Conservation (phyloP, 1,140 invertebrate species). For the Camponotus floridanus region DNA sequence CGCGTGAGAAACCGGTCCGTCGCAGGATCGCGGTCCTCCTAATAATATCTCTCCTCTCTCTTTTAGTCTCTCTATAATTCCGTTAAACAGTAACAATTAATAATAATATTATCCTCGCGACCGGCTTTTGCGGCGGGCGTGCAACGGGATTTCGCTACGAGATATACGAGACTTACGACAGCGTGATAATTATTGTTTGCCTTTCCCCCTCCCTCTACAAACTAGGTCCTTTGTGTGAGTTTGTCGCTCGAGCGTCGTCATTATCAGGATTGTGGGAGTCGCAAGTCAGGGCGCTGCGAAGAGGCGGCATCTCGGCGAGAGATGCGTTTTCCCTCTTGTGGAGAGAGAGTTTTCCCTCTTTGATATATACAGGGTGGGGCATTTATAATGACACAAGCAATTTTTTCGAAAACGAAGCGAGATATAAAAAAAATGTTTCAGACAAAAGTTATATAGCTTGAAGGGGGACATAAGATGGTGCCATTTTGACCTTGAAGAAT, state of each 20-base stretch:
- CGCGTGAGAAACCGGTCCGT: conserved; percentile 53
- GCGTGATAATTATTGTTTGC: conserved; percentile 72
- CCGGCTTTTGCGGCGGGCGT: conserved; percentile 64
- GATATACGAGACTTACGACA: conserved; percentile 71
- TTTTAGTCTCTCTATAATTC: conserved; percentile 40
- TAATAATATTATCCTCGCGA: conserved; percentile 35
- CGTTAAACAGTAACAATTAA: conserved; percentile 67
- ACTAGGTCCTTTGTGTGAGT: conserved; percentile 61
- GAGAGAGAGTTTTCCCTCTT: not conserved
- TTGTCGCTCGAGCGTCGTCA: conserved; percentile 54
- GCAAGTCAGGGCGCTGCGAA: conserved; percentile 26
- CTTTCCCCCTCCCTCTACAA: conserved; percentile 38
- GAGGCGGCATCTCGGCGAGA: not conserved
- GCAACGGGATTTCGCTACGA: conserved; percentile 65
- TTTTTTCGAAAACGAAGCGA: no score
- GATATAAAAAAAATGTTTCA: no score
- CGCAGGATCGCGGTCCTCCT: conserved; percentile 5
- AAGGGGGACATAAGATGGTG: no score
- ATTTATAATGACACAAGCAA: no score
- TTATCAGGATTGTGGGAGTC: conserved; percentile 46
- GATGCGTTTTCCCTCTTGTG: not conserved
- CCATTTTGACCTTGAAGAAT: no score
- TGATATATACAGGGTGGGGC: no score
- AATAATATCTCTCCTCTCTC: conserved; percentile 34
- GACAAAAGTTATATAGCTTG: no score